A percentile compares a stretch with the other conserved stretches of the same genome.
These are phyloP conservation scores for Lepisosteus osseus DNA, from an alignment of 2,113 vertebrate genomes.

Conservation along the genomic window DNA sequence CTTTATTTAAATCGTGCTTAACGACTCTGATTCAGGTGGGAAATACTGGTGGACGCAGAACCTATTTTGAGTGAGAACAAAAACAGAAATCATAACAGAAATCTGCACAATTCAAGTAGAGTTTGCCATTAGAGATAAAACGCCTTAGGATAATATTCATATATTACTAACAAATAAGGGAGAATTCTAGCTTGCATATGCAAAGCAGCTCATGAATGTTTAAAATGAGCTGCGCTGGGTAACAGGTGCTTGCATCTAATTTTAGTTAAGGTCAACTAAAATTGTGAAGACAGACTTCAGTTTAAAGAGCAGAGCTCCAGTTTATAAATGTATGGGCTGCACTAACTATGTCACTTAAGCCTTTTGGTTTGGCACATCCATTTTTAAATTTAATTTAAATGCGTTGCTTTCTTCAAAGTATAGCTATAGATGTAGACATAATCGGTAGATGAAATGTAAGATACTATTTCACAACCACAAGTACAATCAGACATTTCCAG, in stretches of 20 bases:
- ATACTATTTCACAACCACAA: too few species aligned
- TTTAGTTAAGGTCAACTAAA: constrained; percentile 20
- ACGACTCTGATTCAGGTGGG: constrained; percentile 19
- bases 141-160: neutral
- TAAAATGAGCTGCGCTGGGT: neutral
- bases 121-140: neutral
- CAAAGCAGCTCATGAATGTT: constrained; percentile 5
- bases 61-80: neutral
- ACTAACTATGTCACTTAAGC: neutral
- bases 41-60: too few species aligned
- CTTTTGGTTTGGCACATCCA: neutral
- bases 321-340: too few species aligned
- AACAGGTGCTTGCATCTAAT: constrained; percentile 15
- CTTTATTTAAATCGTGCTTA: too few species aligned
- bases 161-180: neutral
- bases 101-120: constrained; percentile 3
- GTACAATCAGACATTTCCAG: too few species aligned
- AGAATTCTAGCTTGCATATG: neutral
- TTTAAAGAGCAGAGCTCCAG: neutral
- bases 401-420: too few species aligned
- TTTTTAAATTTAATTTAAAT: too few species aligned
- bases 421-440: too few species aligned
- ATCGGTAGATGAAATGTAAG: too few species aligned
- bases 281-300: neutral
- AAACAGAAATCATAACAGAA: neutral